These are phyloP conservation scores for Pocillopora meandrina DNA, from an alignment of 92 coral and sea anemone species.

Conservation along the genomic window DNA sequence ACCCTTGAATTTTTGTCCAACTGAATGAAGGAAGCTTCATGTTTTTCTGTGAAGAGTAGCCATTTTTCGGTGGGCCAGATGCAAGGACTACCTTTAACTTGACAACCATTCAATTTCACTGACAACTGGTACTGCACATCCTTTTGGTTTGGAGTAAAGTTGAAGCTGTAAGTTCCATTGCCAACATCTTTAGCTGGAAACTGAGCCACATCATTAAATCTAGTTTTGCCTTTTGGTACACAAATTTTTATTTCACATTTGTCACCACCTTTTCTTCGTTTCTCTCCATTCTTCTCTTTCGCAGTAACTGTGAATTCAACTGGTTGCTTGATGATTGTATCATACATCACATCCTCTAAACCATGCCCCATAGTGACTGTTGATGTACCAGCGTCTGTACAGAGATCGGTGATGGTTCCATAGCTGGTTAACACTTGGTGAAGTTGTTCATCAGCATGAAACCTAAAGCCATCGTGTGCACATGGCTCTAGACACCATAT, in stretches of 20 bases:
- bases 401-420: conserved; percentile 12
- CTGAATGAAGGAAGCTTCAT: no score
- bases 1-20: no score
- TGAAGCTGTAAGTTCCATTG: not conserved
- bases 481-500: conserved; percentile 3
- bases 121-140: not conserved
- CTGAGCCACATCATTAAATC: no score
- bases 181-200: no score
- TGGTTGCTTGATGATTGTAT: conserved; percentile 10
- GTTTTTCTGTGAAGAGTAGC: not conserved
- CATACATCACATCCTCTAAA: conserved; percentile 18
- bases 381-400: conserved; percentile 11
- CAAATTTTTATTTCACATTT: no score
- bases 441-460: not conserved
- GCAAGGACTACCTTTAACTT: not conserved
- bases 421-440: not conserved
- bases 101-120: not conserved
- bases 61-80: not conserved
- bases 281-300: not conserved
- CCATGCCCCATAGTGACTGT: conserved; percentile 27
- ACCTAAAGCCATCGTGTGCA: not conserved
- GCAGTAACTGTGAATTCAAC: conserved; percentile 18
- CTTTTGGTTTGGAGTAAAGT: not conserved
- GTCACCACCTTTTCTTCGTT: not conserved
- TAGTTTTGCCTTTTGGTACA: no score